Base-by-base conservation (phyloP, 2,797 vertebrate genomes). In the Sebastolobus alascanus region DNA sequence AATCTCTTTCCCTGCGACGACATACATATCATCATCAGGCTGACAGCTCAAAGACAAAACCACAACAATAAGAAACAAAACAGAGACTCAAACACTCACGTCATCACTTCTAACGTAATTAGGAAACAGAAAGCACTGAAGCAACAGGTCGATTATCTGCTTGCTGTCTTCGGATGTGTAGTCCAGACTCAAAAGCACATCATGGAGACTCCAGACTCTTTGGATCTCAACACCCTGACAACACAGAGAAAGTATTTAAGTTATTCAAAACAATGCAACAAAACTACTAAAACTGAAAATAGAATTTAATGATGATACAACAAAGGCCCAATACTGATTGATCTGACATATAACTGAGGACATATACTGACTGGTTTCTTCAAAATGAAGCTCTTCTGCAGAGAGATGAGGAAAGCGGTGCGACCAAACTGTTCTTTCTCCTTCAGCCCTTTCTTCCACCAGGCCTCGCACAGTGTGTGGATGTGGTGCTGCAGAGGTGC, bases 371-470 rank as follows among this genome's bases (percentile, higher is more conserved):
- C 98, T 64, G 84, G 75, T 75, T 92, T 95, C 90, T 97, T 97
- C 35, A 95, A 84, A 59, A 77, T 76, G 31, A 99, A 93, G 52
- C 96, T 96, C 92, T 94, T 98, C 87, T 94, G 96, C 82, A 99
- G 91, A 38, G 97, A 93, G 75, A 96, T 60, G 68, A 96, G 12
- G 67, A 99, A 96, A 0, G 97, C 95, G 0, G 95, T 97, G 93
- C 94, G 97, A 20, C 98, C 98, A 74, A 99, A 96, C 58, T 95
- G 94, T 31, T 98, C 97, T 80, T 95, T 98, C 68, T 96, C 96
- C 73, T 95, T 91, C 43, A 99, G 95, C 22, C 93, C 96, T 68
- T 94, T 98, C 80, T 96, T 95, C 98, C 98, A 99, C 98, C 98
- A 99, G 61, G 89, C 89, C 50, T 97, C 96, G 83, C 95, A 98